phyloP scores from a whole-genome alignment of 2,888 invertebrate genomes.

The Noctua janthe region DNA sequence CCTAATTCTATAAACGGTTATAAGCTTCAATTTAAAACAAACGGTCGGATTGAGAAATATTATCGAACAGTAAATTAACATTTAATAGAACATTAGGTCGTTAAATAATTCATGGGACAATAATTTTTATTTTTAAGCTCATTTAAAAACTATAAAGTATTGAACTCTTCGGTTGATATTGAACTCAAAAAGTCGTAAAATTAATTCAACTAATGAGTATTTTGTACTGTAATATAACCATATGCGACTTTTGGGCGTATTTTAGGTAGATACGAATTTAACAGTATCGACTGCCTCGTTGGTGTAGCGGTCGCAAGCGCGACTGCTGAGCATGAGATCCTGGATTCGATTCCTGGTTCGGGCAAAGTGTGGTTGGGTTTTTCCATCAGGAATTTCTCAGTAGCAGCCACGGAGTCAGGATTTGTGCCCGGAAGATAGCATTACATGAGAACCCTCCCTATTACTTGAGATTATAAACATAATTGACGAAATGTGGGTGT shows the following conservation, averaged over 20 bases:
- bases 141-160: conserved; percentile 40
- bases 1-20: not conserved
- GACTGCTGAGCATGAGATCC: not conserved
- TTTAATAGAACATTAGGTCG: conserved; percentile 32
- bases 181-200: conserved; percentile 24
- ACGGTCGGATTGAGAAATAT: not conserved
- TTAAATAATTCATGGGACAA: conserved; percentile 6
- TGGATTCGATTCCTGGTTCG: not conserved
- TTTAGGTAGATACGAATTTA: not conserved
- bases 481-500: not conserved
- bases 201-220: not conserved
- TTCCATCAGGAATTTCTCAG: not conserved
- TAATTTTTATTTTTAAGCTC: conserved; percentile 15
- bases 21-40: not conserved
- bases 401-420: not conserved
- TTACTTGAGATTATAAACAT: not conserved
- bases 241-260: not conserved
- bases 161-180: conserved; percentile 3
- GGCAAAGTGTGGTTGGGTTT: not conserved
- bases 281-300: not conserved
- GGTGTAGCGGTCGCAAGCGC: not conserved
- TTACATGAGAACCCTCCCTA: not conserved
- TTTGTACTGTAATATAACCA: not conserved
- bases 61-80: conserved; percentile 30
- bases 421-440: not conserved